phyloP scores from a whole-genome alignment of 2,888 invertebrate species.

The Nymphalis c-album region DNA sequence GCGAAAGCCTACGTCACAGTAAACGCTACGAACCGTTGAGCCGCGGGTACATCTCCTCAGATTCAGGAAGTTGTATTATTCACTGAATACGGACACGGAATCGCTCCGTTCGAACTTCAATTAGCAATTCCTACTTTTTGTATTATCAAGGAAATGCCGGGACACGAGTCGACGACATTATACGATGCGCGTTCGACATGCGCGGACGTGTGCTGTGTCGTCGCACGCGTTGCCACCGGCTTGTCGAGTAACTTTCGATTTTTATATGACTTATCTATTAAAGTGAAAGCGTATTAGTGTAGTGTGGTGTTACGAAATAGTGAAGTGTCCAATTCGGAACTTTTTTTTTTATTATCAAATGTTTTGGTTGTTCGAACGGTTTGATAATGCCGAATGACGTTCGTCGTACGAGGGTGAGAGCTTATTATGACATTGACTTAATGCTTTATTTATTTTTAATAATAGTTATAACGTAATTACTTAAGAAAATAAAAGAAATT shows the following conservation, averaged over 20 bases:
- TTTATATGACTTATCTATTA: constrained; percentile 20
- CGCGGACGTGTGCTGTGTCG: constrained; percentile 46
- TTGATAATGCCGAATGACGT: constrained; percentile 61
- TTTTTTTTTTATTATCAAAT: neutral
- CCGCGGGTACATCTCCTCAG: neutral
- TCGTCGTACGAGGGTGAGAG: constrained; percentile 59
- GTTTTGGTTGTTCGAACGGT: constrained; percentile 4
- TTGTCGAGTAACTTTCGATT: constrained; percentile 21
- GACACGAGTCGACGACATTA: constrained; percentile 47
- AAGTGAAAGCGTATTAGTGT: constrained; percentile 24
- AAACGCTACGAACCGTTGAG: neutral
- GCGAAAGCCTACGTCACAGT: neutral
- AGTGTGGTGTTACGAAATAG: constrained; percentile 14
- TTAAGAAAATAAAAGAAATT: too few relatives aligned
- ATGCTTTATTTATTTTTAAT: neutral
- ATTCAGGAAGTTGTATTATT: constrained; percentile 15
- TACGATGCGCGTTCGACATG: constrained; percentile 46
- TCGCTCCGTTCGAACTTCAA: constrained; percentile 21
- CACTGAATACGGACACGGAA: constrained; percentile 34
- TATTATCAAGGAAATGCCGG: constrained; percentile 37
- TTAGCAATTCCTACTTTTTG: constrained; percentile 37
- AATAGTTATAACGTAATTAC: too few relatives aligned
- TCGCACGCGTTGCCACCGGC: neutral
- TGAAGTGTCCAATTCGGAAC: constrained; percentile 8
- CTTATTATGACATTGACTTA: neutral